Evolutionary conservation across 2,113 vertebrate species (phyloP), one percentile per base, ranked within the genome.

Genomic region (Tympanuchus pallidicinctus): DNA sequence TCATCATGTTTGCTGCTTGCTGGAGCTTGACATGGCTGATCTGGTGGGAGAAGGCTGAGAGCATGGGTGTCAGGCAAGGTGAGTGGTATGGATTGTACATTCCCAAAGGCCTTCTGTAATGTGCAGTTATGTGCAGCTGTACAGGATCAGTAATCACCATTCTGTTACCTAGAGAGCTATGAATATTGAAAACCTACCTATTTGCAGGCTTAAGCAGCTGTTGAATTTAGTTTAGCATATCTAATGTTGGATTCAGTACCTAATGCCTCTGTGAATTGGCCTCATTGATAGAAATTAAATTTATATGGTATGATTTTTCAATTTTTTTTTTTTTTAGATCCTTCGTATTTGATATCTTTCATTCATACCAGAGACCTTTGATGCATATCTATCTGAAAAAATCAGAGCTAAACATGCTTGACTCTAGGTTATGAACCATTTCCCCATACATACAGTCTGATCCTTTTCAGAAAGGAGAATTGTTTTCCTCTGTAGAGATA

Each of bases 51-150:
- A 48, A 50, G 8, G 34, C 10, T 0, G 4, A 54, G 3, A 73
- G 22, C 54, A 30, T 11, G 24, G 0, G 0, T 13, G 17, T 40
- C 0, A 1, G 38, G 28, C 28, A 40, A 59, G 14, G 11, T 36
- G 34, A 76, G 81, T 65, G 40, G 8, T 21, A 36, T 0, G 4
- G 15, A 22, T 16, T 82, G 13, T 28, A 32, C 7, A 4, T 73
- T 67, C 32, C 47, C 36, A 40, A 73, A 47, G 28, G 10, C 13
- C 11, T 28, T 12, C 38, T 8, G 27, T 24, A 40, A 30, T 8
- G 2, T 24, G 8, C 11, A 1, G 13, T 38, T 38, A 38, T 38
- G 38, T 38, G 38, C 40, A 34, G 7, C 25, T 43, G 13, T 19
- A 32, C 8, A 3, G 28, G 25, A 24, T 86, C 34, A 4, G 47